These are phyloP conservation scores for Caenorhabditis sulstoni DNA, from an alignment of 2,888 invertebrate species.

Conservation along the genomic window DNA sequence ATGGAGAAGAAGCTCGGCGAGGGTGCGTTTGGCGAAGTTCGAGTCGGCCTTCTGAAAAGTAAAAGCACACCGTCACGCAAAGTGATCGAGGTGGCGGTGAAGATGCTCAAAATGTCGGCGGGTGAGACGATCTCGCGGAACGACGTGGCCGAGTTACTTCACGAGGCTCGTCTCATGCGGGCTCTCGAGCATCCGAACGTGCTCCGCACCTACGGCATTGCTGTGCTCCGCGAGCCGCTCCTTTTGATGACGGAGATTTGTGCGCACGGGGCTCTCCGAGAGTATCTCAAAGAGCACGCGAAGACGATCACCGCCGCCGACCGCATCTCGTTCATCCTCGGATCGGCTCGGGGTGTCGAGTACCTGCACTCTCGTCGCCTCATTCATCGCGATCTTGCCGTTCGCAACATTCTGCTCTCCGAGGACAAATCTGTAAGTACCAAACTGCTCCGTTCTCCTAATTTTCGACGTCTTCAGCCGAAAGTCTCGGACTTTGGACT, in stretches of 20 bases:
- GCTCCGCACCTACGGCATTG: slow-evolving; percentile 36
- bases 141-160: slow-evolving; percentile 26
- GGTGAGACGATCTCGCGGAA: slow-evolving; percentile 23
- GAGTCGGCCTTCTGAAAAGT: slow-evolving; percentile 24
- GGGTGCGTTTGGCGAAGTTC: slow-evolving; percentile 47
- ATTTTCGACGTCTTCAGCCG: slow-evolving; percentile 28
- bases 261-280: slow-evolving; percentile 37
- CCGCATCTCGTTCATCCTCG: slow-evolving; percentile 21
- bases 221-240: slow-evolving; percentile 33
- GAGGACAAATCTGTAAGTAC: slow-evolving; percentile 25
- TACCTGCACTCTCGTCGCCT: slow-evolving; percentile 44
- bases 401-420: slow-evolving; percentile 34
- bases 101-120: slow-evolving; percentile 33
- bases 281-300: slow-evolving; percentile 34
- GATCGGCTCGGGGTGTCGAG: slow-evolving; percentile 53
- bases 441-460: background rate
- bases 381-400: slow-evolving; percentile 53
- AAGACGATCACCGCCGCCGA: slow-evolving; percentile 30
- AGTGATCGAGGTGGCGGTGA: slow-evolving; percentile 35
- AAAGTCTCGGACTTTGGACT: slow-evolving; percentile 46
- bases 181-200: slow-evolving; percentile 43
- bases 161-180: slow-evolving; percentile 45
- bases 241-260: slow-evolving; percentile 41
- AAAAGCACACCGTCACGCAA: slow-evolving; percentile 14
- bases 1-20: slow-evolving; percentile 35